Conservation (phyloP, 1,140 invertebrate genomes). For the Eriocheir sinensis region DNA sequence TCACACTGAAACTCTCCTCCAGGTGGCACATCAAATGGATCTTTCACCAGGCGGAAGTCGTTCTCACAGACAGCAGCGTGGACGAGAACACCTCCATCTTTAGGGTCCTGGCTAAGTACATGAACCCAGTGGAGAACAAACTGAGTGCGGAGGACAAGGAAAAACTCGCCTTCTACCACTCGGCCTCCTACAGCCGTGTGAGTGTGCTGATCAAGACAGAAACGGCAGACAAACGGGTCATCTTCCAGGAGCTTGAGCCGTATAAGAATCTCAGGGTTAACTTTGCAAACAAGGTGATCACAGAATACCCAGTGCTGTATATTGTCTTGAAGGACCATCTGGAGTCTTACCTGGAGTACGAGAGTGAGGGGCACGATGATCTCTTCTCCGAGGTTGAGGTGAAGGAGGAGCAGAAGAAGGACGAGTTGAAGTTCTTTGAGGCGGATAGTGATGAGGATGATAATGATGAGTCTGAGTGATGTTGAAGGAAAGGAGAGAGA, state of each 20-base stretch:
- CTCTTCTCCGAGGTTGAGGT: constrained; percentile 34
- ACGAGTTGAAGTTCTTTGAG: constrained; percentile 44
- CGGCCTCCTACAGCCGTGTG: constrained; percentile 64
- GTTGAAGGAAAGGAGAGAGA: no score
- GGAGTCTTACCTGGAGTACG: constrained; percentile 59
- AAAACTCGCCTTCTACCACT: constrained; percentile 74
- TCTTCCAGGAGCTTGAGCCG: constrained; percentile 40
- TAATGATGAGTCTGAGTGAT: constrained; percentile 25
- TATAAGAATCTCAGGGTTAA: constrained; percentile 61
- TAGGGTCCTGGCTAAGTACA: constrained; percentile 52
- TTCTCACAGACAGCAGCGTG: constrained; percentile 52
- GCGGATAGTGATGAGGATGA: constrained; percentile 24
- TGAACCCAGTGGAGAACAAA: constrained; percentile 60
- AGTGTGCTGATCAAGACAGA: constrained; percentile 54
- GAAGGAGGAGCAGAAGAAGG: constrained; percentile 39
- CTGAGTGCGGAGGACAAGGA: constrained; percentile 57
- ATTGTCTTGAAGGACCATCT: constrained; percentile 64
- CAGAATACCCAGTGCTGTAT: constrained; percentile 68
- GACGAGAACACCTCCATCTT: constrained; percentile 64
- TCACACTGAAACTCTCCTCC: neutral
- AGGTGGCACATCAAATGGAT: constrained; percentile 74
- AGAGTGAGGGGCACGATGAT: constrained; percentile 51
- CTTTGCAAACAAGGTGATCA: constrained; percentile 52
- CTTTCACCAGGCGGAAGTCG: constrained; percentile 71
- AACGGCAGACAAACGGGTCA: neutral